These are phyloP conservation scores for Microtus ochrogaster DNA, from an alignment of 2,113 vertebrate species.

Conservation along the genomic window DNA sequence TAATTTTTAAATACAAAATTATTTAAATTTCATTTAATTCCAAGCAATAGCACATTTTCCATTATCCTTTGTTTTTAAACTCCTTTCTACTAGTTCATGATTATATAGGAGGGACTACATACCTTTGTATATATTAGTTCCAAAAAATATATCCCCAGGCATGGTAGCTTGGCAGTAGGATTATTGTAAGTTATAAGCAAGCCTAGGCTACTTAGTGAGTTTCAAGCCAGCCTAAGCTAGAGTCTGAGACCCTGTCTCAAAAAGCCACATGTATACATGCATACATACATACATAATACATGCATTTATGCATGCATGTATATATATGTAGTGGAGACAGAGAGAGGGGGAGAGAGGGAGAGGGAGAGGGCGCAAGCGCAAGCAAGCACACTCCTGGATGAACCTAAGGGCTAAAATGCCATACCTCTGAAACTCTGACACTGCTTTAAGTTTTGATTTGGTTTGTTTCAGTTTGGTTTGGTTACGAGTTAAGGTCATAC, in stretches of 20 bases:
- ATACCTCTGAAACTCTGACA: background rate
- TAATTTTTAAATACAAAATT: constrained; percentile 21
- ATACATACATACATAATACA: no score
- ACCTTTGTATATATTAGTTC: background rate
- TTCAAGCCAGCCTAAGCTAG: background rate
- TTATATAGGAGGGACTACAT: background rate
- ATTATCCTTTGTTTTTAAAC: background rate
- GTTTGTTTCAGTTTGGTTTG: background rate
- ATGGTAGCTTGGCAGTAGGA: background rate
- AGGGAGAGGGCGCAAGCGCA: no score
- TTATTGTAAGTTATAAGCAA: background rate
- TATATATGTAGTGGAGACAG: background rate
- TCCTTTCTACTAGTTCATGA: background rate
- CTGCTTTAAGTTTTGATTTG: background rate
- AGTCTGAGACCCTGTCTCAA: background rate
- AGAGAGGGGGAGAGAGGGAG: no score
- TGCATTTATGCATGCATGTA: background rate
- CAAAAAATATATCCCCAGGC: background rate
- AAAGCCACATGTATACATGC: background rate
- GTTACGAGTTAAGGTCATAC: background rate
- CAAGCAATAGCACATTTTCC: background rate
- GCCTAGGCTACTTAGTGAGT: background rate
- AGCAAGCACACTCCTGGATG: background rate
- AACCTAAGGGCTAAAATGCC: background rate
- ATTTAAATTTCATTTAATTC: constrained; percentile 34